Evolutionary conservation across 2,888 invertebrate species (phyloP).

Genomic region (Ophion costatus): DNA sequence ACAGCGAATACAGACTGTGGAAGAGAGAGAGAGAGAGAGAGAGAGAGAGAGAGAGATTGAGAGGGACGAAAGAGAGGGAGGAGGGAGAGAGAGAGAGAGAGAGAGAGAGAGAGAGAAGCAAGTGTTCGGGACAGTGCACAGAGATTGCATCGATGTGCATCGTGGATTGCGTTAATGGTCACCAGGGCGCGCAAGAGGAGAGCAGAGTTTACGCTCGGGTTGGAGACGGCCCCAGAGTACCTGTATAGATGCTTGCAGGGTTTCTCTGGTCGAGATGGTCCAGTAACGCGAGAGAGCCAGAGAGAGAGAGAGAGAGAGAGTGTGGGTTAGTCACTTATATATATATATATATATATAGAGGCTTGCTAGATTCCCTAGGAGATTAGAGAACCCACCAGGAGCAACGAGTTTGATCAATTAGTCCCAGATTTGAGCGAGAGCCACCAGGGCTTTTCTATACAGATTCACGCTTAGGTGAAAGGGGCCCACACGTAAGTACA

Average conservation of each 20-base stretch:
- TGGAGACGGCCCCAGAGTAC: constrained; percentile 32
- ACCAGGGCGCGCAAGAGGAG: constrained; percentile 34
- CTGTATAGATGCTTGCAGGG: constrained; percentile 5
- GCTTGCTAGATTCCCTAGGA: constrained; percentile 24
- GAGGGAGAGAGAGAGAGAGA: constrained; percentile 33
- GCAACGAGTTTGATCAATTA: constrained; percentile 56
- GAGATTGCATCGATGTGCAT: constrained; percentile 50
- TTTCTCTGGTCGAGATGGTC: constrained; percentile 9
- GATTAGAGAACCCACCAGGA: constrained; percentile 45
- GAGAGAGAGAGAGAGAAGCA: constrained; percentile 5
- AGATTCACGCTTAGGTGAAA: not conserved
- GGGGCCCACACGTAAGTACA: not conserved
- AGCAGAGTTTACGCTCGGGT: constrained; percentile 1
- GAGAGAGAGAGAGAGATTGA: constrained; percentile 28
- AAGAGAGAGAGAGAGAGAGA: constrained; percentile 32
- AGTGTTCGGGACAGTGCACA: constrained; percentile 45
- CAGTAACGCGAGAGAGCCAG: not conserved
- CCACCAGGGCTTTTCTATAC: not conserved
- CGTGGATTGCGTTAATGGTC: constrained; percentile 62
- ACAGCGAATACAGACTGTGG: constrained; percentile 39
- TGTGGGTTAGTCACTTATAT: not conserved
- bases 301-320: constrained; percentile 39
- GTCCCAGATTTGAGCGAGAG: constrained; percentile 6
- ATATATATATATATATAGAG: not conserved
- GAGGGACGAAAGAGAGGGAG: constrained; percentile 25